Evolutionary conservation across 92 coral and sea anemone species (phyloP), one percentile per base, ranked within the genome.

Genomic region (Montipora capitata): DNA sequence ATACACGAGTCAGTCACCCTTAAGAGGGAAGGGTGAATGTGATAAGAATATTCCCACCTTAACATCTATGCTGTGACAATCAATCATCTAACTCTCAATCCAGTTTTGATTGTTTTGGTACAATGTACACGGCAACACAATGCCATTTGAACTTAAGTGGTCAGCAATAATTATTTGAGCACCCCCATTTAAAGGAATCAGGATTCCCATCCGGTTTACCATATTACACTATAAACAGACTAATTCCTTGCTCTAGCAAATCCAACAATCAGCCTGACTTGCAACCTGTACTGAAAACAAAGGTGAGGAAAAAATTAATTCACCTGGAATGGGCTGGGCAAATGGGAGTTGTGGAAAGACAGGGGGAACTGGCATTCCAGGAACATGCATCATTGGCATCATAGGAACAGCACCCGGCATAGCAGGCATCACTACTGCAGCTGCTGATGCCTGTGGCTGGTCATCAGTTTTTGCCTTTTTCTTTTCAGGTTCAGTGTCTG

Each of bases 301-400:
- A 12, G 12, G 14, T n/a, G 67, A 10, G 7, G 3, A 38, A 18
- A 4, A 77, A 40, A 59, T 51, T 11, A 77, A 80, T 68, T 81
- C 58, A 92, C 99, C 99, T 68, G 96, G 99, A 71, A 96, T 81
- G 45, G 93, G 95, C 45, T 87, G 95, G 17, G 89, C 95, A 83
- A 89, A 88, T 17, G 96, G 93, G 7, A 84, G 66, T 42, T 91
- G 97, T 54, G 95, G 97, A 86, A 92, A 91, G 45, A 94, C 98
- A 62, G 94, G 95, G 5, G 95, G 98, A 81, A 95, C 75, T 27
- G 94, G 93, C 98, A 95, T 95, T 68, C 98, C 98, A 63, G 98
- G 98, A 63, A 93, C 83, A 43, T 94, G 98, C 98, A 97, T 97
- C 96, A 93, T 90, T 15, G 98, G 99, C 94, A 96, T 81, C 85